Percentiles rank a stretch among this genome's conserved stretches.
phyloP scores from a whole-genome alignment of 2,888 invertebrate species.

The Conistra vaccinii region DNA sequence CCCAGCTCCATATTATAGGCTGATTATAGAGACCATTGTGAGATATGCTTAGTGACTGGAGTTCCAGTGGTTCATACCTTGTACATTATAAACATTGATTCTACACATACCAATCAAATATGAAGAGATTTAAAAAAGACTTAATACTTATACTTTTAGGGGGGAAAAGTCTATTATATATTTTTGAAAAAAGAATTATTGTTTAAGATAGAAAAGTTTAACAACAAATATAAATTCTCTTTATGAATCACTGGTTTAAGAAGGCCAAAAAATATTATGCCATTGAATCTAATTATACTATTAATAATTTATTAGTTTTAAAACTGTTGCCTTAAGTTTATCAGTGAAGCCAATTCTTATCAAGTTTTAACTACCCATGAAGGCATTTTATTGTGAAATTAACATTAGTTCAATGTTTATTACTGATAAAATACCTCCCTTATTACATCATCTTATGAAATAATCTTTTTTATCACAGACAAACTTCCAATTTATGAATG shows the following conservation, averaged over 20 bases:
- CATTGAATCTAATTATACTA: not conserved
- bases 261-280: not conserved
- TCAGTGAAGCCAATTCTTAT: conserved; percentile 44
- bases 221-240: not conserved
- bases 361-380: conserved; percentile 23
- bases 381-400: conserved; percentile 32
- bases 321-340: conserved; percentile 7
- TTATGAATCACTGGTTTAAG: not conserved
- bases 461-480: conserved; percentile 31
- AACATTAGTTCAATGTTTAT: conserved; percentile 29
- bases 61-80: not conserved
- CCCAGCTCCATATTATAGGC: not conserved
- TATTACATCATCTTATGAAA: conserved; percentile 3
- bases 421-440: conserved; percentile 2
- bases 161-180: not conserved
- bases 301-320: not conserved
- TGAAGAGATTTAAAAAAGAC: not conserved
- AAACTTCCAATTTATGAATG: conserved; percentile 14
- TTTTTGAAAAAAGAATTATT: too few species aligned
- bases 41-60: not conserved
- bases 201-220: not conserved
- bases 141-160: not conserved
- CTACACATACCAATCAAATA: not conserved
- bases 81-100: not conserved
- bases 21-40: not conserved